phyloP scores from a whole-genome alignment of 2,113 vertebrate genomes.

The Lontra canadensis region DNA sequence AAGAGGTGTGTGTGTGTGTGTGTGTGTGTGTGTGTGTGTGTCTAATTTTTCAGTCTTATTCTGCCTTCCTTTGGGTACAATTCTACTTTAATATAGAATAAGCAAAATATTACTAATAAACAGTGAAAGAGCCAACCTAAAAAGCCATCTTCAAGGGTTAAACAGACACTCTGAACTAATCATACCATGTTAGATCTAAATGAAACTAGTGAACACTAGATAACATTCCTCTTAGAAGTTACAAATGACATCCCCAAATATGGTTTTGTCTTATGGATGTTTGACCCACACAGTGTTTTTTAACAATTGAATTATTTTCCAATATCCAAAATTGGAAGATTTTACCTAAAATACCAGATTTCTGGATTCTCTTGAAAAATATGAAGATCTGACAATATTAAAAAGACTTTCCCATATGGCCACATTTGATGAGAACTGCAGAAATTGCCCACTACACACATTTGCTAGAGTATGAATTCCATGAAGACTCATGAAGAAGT shows the following conservation, averaged over 20 bases:
- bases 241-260: neutral
- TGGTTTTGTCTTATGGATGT: neutral
- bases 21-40: too few relatives aligned
- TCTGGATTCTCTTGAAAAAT: slow-evolving; percentile 13
- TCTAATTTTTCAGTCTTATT: neutral
- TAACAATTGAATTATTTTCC: neutral
- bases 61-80: neutral
- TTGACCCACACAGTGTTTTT: neutral
- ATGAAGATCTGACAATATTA: neutral
- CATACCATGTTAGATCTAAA: neutral
- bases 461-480: neutral
- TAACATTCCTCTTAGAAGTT: neutral
- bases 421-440: neutral
- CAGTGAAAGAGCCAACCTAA: neutral
- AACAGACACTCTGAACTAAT: neutral
- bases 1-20: neutral
- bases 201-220: neutral
- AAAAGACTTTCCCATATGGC: neutral
- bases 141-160: neutral
- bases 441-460: neutral
- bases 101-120: neutral
- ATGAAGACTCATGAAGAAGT: neutral
- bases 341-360: neutral
- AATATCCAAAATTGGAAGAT: neutral
- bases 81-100: neutral